phyloP scores from a whole-genome alignment of 2,797 vertebrate species.

The Sebastes cheni region DNA sequence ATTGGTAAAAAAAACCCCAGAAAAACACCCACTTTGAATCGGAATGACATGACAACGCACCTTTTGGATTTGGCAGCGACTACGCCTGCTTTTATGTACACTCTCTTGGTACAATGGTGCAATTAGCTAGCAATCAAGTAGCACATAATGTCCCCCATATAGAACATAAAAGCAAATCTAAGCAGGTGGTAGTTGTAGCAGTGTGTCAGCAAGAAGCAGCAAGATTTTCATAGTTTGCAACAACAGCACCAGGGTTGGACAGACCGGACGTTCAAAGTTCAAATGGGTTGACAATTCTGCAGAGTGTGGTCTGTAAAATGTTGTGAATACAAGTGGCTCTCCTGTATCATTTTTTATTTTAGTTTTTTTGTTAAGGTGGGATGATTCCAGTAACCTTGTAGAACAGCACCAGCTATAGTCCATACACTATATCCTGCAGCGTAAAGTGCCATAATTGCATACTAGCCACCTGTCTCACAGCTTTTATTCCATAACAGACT shows the following conservation, averaged over 20 bases:
- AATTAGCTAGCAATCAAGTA: conserved; percentile 25
- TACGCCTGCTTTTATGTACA: conserved; percentile 4
- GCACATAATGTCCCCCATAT: conserved; percentile 7
- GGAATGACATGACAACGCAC: conserved; percentile 7
- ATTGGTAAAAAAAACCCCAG: neutral
- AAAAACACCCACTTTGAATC: neutral
- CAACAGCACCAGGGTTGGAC: neutral
- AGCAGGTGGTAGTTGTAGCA: conserved; percentile 21
- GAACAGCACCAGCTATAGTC: neutral
- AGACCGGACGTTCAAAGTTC: neutral
- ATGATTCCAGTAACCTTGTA: neutral
- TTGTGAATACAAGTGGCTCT: neutral
- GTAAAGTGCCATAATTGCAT: neutral
- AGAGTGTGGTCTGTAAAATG: neutral
- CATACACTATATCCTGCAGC: neutral
- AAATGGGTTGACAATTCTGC: neutral
- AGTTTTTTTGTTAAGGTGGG: neutral
- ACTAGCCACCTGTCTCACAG: neutral
- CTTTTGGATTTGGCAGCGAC: conserved; percentile 1
- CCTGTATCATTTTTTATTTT: neutral
- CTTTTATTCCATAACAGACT: neutral
- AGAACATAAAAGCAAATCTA: conserved; percentile 22
- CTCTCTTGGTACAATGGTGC: neutral
- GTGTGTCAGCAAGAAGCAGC: conserved; percentile 26
- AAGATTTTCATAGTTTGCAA: neutral